phyloP scores from a whole-genome alignment of 2,888 invertebrate genomes.

The Nymphalis c-album region DNA sequence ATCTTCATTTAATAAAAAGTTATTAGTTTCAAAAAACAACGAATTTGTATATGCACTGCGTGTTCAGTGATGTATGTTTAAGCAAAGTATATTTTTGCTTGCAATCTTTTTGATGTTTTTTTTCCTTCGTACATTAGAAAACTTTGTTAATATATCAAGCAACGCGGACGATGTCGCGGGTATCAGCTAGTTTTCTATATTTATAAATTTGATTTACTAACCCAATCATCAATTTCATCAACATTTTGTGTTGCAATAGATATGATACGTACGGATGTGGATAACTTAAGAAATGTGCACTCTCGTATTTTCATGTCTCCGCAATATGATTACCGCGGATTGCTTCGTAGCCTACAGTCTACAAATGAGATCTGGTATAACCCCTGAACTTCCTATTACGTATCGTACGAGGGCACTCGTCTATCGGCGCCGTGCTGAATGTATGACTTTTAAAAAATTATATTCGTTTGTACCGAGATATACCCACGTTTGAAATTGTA shows the following conservation, averaged over 20 bases:
- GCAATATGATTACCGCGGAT: conserved; percentile 54
- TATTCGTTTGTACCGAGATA: conserved; percentile 14
- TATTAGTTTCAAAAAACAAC: no score
- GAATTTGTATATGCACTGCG: no score
- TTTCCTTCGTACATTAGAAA: no score
- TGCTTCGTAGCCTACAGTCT: conserved; percentile 46
- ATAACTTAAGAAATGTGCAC: conserved; percentile 45
- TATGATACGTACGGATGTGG: conserved; percentile 24
- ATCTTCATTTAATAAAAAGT: no score
- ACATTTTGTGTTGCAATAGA: conserved; percentile 30
- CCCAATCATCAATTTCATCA: not conserved
- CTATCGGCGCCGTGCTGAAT: conserved; percentile 11
- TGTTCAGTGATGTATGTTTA: no score
- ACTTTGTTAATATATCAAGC: no score
- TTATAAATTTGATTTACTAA: no score
- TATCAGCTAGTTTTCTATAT: no score
- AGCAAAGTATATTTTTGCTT: no score
- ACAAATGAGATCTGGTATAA: conserved; percentile 51
- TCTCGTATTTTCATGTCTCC: conserved; percentile 48
- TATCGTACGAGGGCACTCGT: conserved; percentile 18
- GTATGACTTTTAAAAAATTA: conserved; percentile 2
- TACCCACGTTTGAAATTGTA: not conserved
- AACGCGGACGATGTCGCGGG: no score
- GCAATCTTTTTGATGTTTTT: no score
- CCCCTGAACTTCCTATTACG: conserved; percentile 37